phyloP scores from a whole-genome alignment of 1,140 invertebrate genomes.

The Trichomalopsis sarcophagae region DNA sequence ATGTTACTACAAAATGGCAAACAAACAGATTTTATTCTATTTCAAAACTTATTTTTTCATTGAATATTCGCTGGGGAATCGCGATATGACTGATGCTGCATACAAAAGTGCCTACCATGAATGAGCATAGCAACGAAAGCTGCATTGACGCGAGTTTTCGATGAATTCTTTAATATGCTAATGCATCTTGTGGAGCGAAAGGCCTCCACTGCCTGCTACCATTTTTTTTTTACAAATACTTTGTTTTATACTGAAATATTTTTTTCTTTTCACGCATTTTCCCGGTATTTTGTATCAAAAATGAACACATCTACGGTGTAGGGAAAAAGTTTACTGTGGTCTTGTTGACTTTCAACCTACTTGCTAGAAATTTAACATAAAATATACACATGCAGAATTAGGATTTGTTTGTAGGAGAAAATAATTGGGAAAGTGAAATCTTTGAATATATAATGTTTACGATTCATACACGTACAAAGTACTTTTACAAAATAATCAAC shows the following conservation, averaged over 20 bases:
- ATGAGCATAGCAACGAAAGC: background rate
- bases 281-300: background rate
- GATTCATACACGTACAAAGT: background rate
- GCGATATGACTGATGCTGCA: background rate
- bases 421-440: too few species aligned
- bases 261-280: background rate
- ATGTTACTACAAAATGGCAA: too few species aligned
- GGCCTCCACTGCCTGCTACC: background rate
- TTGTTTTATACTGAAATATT: background rate
- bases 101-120: background rate
- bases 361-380: background rate
- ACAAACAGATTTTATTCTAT: background rate
- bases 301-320: background rate
- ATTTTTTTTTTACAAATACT: slow-evolving; percentile 36
- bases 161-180: slow-evolving; percentile 51
- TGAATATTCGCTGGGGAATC: background rate
- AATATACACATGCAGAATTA: background rate
- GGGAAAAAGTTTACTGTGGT: slow-evolving; percentile 24
- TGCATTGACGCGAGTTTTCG: slow-evolving; percentile 21
- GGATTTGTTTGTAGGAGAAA: background rate
- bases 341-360: background rate
- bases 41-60: background rate
- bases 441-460: background rate
- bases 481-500: slow-evolving; percentile 9
- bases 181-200: slow-evolving; percentile 32